Base-by-base conservation (phyloP, 2,113 vertebrate species). In the Carollia perspicillata region DNA sequence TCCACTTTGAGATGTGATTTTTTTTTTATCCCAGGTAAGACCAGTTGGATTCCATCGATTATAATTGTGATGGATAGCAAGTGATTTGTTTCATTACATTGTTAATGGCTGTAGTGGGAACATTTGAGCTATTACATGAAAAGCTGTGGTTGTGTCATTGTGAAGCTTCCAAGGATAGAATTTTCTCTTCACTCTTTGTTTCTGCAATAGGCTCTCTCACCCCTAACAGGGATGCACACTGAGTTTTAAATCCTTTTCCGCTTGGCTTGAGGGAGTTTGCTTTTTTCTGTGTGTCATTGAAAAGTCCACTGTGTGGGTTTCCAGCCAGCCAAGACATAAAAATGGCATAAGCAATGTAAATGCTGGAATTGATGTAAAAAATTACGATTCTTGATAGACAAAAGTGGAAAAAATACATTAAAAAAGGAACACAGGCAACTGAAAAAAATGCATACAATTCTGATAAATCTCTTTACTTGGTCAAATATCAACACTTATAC, bases 71-170 rank as follows among this genome's bases (percentile, higher is more conserved):
- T 0, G 23, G 93, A 96, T 96, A 96, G 91, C 85, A 92, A 97
- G 85, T 94, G 93, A 96, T 97, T 97, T 97, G 94, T 97, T 97
- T 97, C 96, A 97, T 97, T 97, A 97, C 86, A 65, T 95, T 96
- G 94, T 96, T 97, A 98, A 97, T 96, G 95, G 93, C 91, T 97
- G 37, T 89, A 94, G 93, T 93, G 95, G 93, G 95, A 93, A 92
- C 94, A 84, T 97, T 97, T 88, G 92, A 93, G 95, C 95, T 95
- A 94, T 96, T 96, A 90, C 94, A 51, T 90, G 84, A 96, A 98
- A 96, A 95, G 78, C 96, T 96, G 90, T 93, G 89, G 79, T 97
- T 96, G 95, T 94, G 75, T 78, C n/a, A 0, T 94, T 93, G 93
- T 81, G 94, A 84, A 58, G 71, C 86, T 97, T 94, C 93, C 89